These are phyloP conservation scores for Papilio glaucus DNA, from an alignment of 1,140 invertebrate genomes.

Conservation along the genomic window DNA sequence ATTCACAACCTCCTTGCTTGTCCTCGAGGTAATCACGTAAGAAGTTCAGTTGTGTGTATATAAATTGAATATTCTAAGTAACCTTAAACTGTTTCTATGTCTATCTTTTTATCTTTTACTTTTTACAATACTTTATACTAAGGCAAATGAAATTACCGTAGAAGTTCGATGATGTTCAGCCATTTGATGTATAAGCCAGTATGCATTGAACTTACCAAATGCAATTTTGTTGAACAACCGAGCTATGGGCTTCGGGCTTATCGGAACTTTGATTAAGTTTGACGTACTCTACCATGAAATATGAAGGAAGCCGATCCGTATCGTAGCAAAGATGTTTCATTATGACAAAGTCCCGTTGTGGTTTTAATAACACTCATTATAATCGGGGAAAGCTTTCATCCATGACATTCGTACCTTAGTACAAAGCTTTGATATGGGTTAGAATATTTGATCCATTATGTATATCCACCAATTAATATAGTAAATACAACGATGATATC, in stretches of 20 bases:
- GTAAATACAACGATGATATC: too few relatives aligned
- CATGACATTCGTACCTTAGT: background rate
- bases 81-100: too few relatives aligned
- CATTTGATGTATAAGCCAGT: background rate
- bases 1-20: too few relatives aligned
- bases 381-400: background rate
- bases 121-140: background rate
- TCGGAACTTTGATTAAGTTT: constrained; percentile 35
- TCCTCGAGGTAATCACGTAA: too few relatives aligned
- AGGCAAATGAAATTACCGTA: background rate
- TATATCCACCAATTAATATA: too few relatives aligned
- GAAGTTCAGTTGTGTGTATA: constrained; percentile 2
- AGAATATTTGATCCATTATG: background rate
- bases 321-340: constrained; percentile 13
- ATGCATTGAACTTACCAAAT: background rate
- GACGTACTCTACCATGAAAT: constrained; percentile 34
- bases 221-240: constrained; percentile 16
- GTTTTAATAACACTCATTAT: background rate
- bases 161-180: background rate
- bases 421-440: background rate
- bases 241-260: background rate
- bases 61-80: too few relatives aligned
- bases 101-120: too few relatives aligned
- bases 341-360: background rate
- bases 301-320: constrained; percentile 27